Evolutionary conservation across 2,797 vertebrate species (phyloP), one percentile per base, ranked within the genome.

Genomic region (Lophotriccus pileatus): DNA sequence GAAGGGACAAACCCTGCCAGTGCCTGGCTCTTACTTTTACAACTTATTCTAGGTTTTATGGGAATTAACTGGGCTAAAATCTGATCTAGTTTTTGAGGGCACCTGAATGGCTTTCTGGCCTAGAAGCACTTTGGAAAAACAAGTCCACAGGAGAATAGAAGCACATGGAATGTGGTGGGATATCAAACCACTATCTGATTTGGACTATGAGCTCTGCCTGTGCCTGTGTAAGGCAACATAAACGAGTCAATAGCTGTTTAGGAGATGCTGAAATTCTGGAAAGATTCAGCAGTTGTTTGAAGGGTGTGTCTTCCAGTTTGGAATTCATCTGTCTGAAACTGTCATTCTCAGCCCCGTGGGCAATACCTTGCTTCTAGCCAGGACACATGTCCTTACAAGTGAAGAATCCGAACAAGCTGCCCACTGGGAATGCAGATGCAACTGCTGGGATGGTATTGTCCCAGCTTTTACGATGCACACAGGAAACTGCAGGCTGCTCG

Each of bases 231-330:
- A 69, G 60, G 84, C 46, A 49, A 46, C 27, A 39, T 7, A 68
- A 87, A 89, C 53, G 72, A 84, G 79, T 80, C 76, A 90, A 49
- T 13, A 87, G 30, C 8, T 89, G 47, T 56, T 87, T 41, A 62
- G 74, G 39, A 81, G 59, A 58, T 30, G 66, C 59, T 78, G 47
- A 69, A 84, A 64, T 91, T 92, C 55, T 73, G 63, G 69, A 41
- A 86, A 46, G 15, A 49, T 52, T 84, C 73, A 0, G 1, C 32
- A 23, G 43, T 89, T 78, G 55, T 89, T 88, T 2, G 7, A 41
- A 91, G 66, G 92, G 89, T 63, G 94, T 92, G 92, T 47, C 73
- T 75, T 62, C n/a, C 77, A 52, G 28, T 59, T 8, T 63, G 96
- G 91, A 94, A 96, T 94, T 43, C 59, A 84, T 78, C 82, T 4